Conservation (phyloP, 1,140 invertebrate genomes). For the Anoplolepis gracilipes region DNA sequence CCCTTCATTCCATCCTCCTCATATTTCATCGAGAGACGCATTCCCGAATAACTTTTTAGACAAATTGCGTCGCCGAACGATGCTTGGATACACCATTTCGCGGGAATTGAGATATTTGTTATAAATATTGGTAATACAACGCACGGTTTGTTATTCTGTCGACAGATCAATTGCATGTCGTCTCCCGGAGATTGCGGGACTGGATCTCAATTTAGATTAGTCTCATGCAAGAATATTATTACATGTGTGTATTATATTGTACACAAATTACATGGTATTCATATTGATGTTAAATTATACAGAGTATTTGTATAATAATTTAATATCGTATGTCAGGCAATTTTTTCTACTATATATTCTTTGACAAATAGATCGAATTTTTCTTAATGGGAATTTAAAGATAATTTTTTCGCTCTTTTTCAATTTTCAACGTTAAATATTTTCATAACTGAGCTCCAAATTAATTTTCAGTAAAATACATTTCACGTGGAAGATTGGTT, state of each 20-base stretch:
- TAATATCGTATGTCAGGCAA: not conserved
- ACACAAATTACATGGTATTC: too few species aligned
- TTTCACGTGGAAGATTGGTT: not conserved
- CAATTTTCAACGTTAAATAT: not conserved
- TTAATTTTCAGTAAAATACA: not conserved
- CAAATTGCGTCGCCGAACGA: constrained; percentile 37
- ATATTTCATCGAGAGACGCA: not conserved
- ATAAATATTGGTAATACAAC: constrained; percentile 27
- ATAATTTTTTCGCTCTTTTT: not conserved
- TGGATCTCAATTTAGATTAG: not conserved
- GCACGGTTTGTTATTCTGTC: constrained; percentile 14
- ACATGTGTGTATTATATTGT: too few species aligned
- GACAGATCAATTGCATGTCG: not conserved
- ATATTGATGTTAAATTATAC: too few species aligned
- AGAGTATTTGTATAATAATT: too few species aligned
- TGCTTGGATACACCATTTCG: constrained; percentile 1
- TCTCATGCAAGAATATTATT: not conserved
- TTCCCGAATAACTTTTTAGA: constrained; percentile 37
- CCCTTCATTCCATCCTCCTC: not conserved
- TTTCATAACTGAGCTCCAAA: not conserved
- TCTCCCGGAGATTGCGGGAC: not conserved
- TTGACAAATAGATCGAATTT: not conserved
- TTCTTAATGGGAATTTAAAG: not conserved
- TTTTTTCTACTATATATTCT: too few species aligned
- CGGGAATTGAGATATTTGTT: constrained; percentile 38